Evolutionary conservation across 2,888 invertebrate species (phyloP).

Genomic region (Autographa pulchrina): DNA sequence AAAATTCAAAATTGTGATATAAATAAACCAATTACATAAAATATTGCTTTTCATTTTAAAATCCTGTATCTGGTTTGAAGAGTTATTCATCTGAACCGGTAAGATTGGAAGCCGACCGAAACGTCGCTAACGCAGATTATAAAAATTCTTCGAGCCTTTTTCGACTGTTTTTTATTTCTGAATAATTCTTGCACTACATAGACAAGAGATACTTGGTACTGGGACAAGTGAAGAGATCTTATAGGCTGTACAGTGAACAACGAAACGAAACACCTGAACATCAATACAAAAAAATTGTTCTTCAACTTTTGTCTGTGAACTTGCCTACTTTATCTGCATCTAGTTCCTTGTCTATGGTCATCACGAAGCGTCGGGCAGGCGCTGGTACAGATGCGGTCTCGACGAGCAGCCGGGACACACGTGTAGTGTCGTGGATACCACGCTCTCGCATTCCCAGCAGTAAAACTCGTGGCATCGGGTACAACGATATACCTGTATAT

Average conservation of each 20-base stretch:
- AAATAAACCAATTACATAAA: conserved; percentile 63
- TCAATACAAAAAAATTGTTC: neutral
- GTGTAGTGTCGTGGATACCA: conserved; percentile 97
- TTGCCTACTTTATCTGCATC: neutral
- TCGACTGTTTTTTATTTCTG: too few relatives aligned
- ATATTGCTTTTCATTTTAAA: conserved; percentile 13
- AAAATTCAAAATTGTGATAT: conserved; percentile 74
- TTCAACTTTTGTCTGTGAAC: neutral
- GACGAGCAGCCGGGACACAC: conserved; percentile 99
- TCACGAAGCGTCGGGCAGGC: conserved; percentile 75
- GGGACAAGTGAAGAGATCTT: too few relatives aligned
- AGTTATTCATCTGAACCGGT: too few relatives aligned
- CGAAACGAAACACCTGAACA: neutral
- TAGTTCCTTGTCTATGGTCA: neutral
- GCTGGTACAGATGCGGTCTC: conserved; percentile 85
- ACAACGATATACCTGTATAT: conserved; percentile 93
- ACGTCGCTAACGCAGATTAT: too few relatives aligned
- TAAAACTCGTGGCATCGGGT: conserved; percentile 93
- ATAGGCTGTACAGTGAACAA: too few relatives aligned
- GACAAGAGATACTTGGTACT: too few relatives aligned
- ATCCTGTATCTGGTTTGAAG: neutral
- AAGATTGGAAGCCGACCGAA: too few relatives aligned
- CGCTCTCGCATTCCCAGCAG: conserved; percentile 98
- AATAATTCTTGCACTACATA: too few relatives aligned
- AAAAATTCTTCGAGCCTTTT: too few relatives aligned